Base-by-base conservation (phyloP, 2,797 vertebrate species). In the Peromyscus aztecus region DNA sequence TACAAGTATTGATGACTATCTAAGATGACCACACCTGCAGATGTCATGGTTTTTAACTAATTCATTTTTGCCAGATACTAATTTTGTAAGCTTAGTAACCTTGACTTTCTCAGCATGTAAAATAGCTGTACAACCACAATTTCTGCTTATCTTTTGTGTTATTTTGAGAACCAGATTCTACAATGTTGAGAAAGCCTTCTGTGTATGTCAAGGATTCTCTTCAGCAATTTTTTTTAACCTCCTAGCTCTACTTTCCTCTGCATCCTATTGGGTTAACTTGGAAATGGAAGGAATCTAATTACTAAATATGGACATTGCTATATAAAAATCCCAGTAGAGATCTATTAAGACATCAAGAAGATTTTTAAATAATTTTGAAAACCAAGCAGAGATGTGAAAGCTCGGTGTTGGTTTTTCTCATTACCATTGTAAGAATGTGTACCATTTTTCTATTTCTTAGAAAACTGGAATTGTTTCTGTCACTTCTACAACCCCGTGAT, bases 331-430 rank as follows among this genome's bases (percentile, higher is more conserved):
- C 2, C 76, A 67, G 27, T 61, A 77, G 61, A 29, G 94, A 19
- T 84, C 94, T 76, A 91, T 91, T 76, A 80, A 96, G 94, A 94
- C 63, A 89, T 83, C 17, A 46, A 59, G n/a, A 94, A 83, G 52
- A 55, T 14, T 69, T 55, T 95, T 84, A 65, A 59, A 55, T 94
- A 84, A 71, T 59, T 76, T 77, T 34, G 65, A 88, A 87, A 61
- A 27, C 43, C 55, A 93, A 67, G 27, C 13, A 67, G 55, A 81
- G 91, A 89, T 75, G n/a, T 78, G 59, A 92, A 87, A 91, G 80
- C n/a, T 4, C 9, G 75, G 3, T 49, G 55, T 87, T 96, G 16
- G 34, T 71, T 94, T 95, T 91, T 55, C 43, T 90, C 14, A 69
- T 0, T 49, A 31, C 75, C 13, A 37, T 2, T 75, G 21, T 85